These are phyloP conservation scores for Globia sparganii DNA, from an alignment of 2,888 invertebrate species.

Conservation along the genomic window DNA sequence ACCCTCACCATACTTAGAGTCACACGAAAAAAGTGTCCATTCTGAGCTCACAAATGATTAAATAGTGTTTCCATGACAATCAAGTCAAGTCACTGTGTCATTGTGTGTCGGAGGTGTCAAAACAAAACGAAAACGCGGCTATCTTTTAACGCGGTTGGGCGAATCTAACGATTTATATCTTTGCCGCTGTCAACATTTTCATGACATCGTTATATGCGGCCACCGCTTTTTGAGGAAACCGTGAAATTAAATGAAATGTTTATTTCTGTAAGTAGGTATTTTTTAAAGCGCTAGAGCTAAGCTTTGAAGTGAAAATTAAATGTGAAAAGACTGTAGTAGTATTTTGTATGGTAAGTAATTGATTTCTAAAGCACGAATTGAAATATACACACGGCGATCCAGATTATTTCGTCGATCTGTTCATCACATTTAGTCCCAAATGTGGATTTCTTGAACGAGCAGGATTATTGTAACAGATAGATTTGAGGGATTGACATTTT, in stretches of 20 bases:
- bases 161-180: not conserved
- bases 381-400: not conserved
- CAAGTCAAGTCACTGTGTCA: not conserved
- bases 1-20: too few species aligned
- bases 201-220: too few species aligned
- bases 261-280: too few species aligned
- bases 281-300: too few species aligned
- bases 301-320: not conserved
- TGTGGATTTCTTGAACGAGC: too few species aligned
- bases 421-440: too few species aligned
- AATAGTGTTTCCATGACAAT: not conserved
- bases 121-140: too few species aligned
- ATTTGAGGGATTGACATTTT: too few species aligned
- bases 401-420: too few species aligned
- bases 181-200: not conserved
- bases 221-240: not conserved
- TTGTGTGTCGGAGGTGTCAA: not conserved
- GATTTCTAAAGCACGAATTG: not conserved
- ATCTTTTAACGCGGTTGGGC: not conserved
- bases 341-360: not conserved
- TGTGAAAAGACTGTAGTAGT: not conserved
- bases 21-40: too few species aligned
- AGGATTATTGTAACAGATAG: too few species aligned
- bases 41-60: not conserved
- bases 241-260: not conserved